Evolutionary conservation across 2,113 vertebrate species (phyloP).

Genomic region (Oreocharis arfaki): DNA sequence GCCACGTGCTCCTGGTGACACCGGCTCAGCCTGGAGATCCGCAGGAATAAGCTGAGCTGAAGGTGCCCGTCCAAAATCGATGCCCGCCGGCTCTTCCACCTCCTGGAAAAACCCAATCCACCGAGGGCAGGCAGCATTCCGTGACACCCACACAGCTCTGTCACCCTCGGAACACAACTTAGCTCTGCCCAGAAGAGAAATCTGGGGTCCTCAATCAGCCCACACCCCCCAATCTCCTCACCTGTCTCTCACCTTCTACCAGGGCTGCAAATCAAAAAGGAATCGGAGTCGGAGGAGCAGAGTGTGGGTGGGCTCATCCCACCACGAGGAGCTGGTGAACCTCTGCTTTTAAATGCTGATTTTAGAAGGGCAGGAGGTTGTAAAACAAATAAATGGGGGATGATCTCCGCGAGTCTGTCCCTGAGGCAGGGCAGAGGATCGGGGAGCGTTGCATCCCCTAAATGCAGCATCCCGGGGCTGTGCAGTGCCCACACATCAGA

Average conservation of each 20-base stretch:
- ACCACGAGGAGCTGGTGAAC: rapidly evolving
- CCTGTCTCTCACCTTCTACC: not conserved
- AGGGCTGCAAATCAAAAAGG: not conserved
- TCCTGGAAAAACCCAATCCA: not conserved
- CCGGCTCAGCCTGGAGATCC: not conserved
- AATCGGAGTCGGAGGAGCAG: not conserved
- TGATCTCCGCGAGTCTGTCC: not conserved
- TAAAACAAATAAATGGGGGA: not conserved
- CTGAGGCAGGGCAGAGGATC: not conserved
- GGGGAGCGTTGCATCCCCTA: not conserved
- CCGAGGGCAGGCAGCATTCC: rapidly evolving
- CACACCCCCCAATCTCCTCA: rapidly evolving
- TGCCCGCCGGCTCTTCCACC: not conserved
- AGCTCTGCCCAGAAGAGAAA: not conserved
- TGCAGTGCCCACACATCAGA: not conserved
- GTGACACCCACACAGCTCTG: rapidly evolving
- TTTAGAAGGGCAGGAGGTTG: not conserved
- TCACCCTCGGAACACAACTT: not conserved
- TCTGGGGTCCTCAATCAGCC: not conserved
- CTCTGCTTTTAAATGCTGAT: not conserved
- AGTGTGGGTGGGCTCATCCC: rapidly evolving
- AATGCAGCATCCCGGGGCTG: rapidly evolving
- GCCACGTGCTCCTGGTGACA: not conserved
- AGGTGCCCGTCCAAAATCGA: not conserved
- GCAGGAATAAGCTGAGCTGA: not conserved